Evolutionary conservation across 2,888 invertebrate genomes (phyloP).

Genomic region (Taenaris catops): DNA sequence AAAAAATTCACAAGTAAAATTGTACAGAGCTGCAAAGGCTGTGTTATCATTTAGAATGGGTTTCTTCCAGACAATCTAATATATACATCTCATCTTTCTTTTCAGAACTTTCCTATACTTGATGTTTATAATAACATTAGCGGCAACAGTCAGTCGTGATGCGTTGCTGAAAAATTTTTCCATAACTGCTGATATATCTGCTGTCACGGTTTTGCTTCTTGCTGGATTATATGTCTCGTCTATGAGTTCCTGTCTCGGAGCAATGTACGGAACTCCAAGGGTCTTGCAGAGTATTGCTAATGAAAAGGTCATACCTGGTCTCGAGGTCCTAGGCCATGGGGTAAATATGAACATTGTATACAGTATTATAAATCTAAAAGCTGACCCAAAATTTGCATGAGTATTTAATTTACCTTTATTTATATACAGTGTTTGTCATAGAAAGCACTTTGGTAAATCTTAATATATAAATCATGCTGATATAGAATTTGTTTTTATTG

Average conservation of each 20-base stretch:
- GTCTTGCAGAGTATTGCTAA: slow-evolving; percentile 97
- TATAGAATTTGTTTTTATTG: too few relatives aligned
- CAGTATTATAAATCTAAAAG: too few relatives aligned
- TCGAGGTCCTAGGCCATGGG: slow-evolving; percentile 91
- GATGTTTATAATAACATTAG: slow-evolving; percentile 93
- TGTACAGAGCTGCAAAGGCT: too few relatives aligned
- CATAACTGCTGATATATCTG: slow-evolving; percentile 95
- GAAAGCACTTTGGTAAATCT: too few relatives aligned
- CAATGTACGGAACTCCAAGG: slow-evolving; percentile 97
- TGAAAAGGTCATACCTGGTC: slow-evolving; percentile 96
- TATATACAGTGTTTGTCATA: too few relatives aligned
- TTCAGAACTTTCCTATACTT: slow-evolving; percentile 91
- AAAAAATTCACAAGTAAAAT: too few relatives aligned
- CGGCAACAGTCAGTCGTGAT: slow-evolving; percentile 89
- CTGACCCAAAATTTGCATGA: too few relatives aligned
- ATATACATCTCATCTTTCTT: too few relatives aligned
- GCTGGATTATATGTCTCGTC: slow-evolving; percentile 97
- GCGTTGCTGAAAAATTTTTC: slow-evolving; percentile 89
- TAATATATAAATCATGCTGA: too few relatives aligned
- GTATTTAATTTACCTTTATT: too few relatives aligned
- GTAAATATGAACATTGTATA: slow-evolving; percentile 81
- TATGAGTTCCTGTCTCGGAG: slow-evolving; percentile 96
- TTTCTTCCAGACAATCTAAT: too few relatives aligned
- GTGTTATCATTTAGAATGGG: too few relatives aligned
- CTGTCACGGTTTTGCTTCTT: slow-evolving; percentile 88